Percentiles rank a stretch among this genome's conserved stretches.
Conservation (phyloP, 2,797 vertebrate genomes). For the Epinephelus malabaricus region DNA sequence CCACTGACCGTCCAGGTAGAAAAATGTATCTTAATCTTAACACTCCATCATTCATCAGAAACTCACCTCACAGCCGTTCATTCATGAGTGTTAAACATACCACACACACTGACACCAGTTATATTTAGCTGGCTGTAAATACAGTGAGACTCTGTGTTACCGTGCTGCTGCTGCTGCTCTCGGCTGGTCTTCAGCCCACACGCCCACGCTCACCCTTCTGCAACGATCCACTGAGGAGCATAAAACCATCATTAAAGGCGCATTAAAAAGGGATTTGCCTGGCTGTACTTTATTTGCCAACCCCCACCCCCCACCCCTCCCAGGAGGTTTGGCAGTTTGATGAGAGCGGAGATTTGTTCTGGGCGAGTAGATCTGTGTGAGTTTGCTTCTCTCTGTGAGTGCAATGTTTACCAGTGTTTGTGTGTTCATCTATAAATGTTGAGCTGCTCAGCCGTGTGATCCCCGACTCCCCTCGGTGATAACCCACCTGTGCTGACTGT, state of each 20-base stretch:
- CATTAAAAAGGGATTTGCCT: constrained; percentile 67
- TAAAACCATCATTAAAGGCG: constrained; percentile 63
- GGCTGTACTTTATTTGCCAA: constrained; percentile 52
- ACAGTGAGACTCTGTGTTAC: constrained; percentile 28
- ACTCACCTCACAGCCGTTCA: constrained; percentile 18
- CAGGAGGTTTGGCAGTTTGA: constrained; percentile 22
- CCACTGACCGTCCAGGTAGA: not conserved
- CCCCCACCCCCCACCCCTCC: not conserved
- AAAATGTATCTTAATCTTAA: not conserved
- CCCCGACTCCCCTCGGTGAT: constrained; percentile 22
- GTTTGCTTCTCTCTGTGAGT: constrained; percentile 25
- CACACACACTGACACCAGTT: constrained; percentile 11
- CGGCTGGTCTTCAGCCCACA: constrained; percentile 27
- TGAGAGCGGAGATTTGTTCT: constrained; percentile 32
- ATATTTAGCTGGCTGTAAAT: constrained; percentile 44
- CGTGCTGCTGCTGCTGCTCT: constrained; percentile 7
- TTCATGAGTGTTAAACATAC: constrained; percentile 31
- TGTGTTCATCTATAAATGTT: constrained; percentile 51
- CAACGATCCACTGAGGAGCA: constrained; percentile 51
- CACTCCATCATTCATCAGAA: constrained; percentile 13
- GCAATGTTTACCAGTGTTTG: constrained; percentile 51
- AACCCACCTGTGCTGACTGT: constrained; percentile 48
- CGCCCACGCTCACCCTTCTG: constrained; percentile 43
- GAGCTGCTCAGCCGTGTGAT: constrained; percentile 19
- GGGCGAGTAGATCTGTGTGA: not conserved